Conservation (phyloP, 2,797 vertebrate genomes). For the Trachops cirrhosus region DNA sequence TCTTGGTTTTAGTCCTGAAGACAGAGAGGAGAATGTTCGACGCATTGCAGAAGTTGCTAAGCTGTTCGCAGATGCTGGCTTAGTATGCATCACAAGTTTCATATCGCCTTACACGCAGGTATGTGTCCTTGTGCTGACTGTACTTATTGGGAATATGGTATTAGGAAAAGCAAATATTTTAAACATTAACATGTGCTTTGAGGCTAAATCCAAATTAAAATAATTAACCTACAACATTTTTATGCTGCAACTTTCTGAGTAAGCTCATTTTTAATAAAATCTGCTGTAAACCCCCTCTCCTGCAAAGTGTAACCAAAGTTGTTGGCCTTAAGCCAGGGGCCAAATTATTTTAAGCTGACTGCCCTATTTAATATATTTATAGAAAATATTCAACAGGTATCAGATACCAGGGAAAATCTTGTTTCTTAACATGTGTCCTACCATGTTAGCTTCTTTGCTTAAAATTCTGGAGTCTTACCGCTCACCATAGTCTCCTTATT, state of each 20-base stretch:
- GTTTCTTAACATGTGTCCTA: not conserved
- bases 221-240: not conserved
- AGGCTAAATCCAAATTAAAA: not conserved
- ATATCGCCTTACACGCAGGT: constrained; percentile 97
- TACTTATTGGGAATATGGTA: not conserved
- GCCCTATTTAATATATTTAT: not conserved
- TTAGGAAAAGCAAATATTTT: not conserved
- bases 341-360: not conserved
- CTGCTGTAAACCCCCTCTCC: not conserved
- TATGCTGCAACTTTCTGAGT: not conserved
- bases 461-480: not conserved
- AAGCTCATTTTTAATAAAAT: constrained; percentile 3
- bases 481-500: not conserved
- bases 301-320: not conserved
- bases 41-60: constrained; percentile 98
- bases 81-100: constrained; percentile 98
- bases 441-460: not conserved
- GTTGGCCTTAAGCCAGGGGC: not conserved
- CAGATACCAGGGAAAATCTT: not conserved
- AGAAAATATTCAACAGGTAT: not conserved
- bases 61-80: constrained; percentile 96
- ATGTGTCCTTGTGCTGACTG: constrained; percentile 44
- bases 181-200: not conserved
- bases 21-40: constrained; percentile 97
- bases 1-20: constrained; percentile 95